These are phyloP conservation scores for Zeuzera pyrina DNA, from an alignment of 2,888 invertebrate species.

Conservation along the genomic window DNA sequence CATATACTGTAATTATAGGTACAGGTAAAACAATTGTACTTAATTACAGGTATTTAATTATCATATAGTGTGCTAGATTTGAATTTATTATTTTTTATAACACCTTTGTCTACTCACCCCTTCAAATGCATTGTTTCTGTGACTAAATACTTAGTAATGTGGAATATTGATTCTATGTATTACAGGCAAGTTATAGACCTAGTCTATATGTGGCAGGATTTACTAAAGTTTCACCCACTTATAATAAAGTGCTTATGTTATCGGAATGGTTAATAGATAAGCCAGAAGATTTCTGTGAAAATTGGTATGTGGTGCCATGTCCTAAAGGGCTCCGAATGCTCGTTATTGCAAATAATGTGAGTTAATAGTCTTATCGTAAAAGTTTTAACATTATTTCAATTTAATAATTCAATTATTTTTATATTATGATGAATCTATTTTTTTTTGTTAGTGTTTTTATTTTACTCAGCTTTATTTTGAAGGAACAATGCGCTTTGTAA, in stretches of 20 bases:
- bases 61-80: too few relatives aligned
- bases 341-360: constrained; percentile 82
- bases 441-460: too few relatives aligned
- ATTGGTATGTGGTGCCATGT: constrained; percentile 84
- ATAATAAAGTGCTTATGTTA: constrained; percentile 80
- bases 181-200: constrained; percentile 45
- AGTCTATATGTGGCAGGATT: constrained; percentile 61
- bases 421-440: too few relatives aligned
- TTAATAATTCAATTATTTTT: neutral
- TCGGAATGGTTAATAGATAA: constrained; percentile 95
- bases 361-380: constrained; percentile 9
- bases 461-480: too few relatives aligned
- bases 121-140: too few relatives aligned
- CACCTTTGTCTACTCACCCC: constrained; percentile 7
- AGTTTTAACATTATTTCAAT: neutral
- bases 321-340: constrained; percentile 88
- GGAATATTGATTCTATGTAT: too few relatives aligned
- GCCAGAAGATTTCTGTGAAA: constrained; percentile 80
- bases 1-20: too few relatives aligned
- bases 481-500: too few relatives aligned
- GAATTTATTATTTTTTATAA: too few relatives aligned
- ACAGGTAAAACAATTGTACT: too few relatives aligned
- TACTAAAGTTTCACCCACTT: constrained; percentile 32
- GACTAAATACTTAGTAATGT: too few relatives aligned
- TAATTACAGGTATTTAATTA: too few relatives aligned